Evolutionary conservation across 2,113 vertebrate species (phyloP).

Genomic region (Microcebus lehilahytsara): DNA sequence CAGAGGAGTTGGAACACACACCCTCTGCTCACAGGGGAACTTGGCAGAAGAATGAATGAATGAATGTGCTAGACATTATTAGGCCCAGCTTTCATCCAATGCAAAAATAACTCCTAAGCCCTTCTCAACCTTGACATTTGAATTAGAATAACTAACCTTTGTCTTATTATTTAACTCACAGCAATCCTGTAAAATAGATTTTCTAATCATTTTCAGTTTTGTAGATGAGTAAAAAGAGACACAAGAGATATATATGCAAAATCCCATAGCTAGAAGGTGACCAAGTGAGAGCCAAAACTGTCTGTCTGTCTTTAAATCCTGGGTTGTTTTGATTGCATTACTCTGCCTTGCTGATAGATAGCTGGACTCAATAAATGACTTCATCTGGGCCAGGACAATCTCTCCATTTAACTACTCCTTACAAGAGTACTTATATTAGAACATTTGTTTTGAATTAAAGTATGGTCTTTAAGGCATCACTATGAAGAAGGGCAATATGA

Average conservation of each 20-base stretch:
- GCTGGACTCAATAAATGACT: background rate
- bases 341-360: background rate
- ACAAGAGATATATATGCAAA: background rate
- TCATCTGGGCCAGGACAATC: background rate
- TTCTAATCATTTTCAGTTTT: constrained; percentile 19
- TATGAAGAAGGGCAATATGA: constrained; percentile 34
- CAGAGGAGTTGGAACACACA: background rate
- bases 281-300: background rate
- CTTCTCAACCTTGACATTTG: background rate
- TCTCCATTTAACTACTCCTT: background rate
- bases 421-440: background rate
- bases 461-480: background rate
- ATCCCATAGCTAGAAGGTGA: background rate
- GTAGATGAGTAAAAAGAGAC: background rate
- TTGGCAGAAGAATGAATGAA: background rate
- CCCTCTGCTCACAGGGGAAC: background rate
- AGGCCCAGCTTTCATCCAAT: background rate
- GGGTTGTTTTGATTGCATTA: background rate
- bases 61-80: background rate
- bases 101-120: background rate
- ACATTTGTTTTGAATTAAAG: constrained; percentile 59
- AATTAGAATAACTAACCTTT: constrained; percentile 35
- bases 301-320: background rate
- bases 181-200: background rate
- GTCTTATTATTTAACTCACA: background rate